Evolutionary conservation across 2,797 vertebrate genomes (phyloP).

Genomic region (Dermochelys coriacea): DNA sequence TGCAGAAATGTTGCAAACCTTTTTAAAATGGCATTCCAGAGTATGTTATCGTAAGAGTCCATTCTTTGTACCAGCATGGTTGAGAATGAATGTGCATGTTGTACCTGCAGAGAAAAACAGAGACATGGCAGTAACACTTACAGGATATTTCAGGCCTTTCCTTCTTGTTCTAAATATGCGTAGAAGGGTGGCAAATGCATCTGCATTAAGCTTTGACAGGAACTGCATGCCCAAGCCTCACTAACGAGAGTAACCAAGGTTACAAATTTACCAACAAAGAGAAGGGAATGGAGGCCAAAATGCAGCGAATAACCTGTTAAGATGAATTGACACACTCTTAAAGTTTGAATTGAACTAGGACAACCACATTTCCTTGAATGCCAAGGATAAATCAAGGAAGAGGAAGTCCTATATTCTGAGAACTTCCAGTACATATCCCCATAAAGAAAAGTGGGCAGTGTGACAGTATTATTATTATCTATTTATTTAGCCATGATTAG

Average conservation of each 20-base stretch:
- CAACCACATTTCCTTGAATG: constrained; percentile 15
- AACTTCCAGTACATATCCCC: background rate
- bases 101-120: background rate
- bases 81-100: background rate
- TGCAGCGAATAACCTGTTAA: background rate
- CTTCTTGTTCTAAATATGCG: background rate
- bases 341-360: background rate
- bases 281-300: background rate
- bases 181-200: background rate
- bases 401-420: constrained; percentile 6
- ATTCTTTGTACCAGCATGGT: background rate
- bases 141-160: background rate
- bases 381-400: constrained; percentile 19
- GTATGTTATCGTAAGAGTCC: background rate
- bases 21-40: background rate
- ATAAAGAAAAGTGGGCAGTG: background rate
- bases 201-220: background rate
- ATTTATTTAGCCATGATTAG: background rate
- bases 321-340: background rate
- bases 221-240: background rate
- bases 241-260: background rate
- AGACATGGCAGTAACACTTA: background rate
- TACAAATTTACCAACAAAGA: background rate
- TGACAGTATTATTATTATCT: background rate
- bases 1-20: background rate